Conservation (phyloP, 30 jellyfish, hydroid and myxozoan genomes). For the Cassiopea andromeda region DNA sequence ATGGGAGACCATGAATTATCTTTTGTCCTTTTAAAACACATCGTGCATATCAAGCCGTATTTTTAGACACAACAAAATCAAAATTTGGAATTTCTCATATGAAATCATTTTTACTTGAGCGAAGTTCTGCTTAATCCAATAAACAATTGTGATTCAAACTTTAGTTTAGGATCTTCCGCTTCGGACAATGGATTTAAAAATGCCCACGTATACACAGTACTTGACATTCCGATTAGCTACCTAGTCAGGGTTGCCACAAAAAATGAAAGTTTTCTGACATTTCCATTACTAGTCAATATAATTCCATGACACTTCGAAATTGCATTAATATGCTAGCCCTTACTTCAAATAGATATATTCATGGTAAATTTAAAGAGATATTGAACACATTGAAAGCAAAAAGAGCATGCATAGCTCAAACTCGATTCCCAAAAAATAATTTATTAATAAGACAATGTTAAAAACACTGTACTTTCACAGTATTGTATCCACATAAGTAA, state of each 20-base stretch:
- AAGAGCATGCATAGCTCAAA: too few relatives aligned
- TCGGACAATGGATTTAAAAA: background rate
- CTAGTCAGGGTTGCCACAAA: background rate
- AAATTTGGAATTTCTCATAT: background rate
- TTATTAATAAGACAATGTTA: too few relatives aligned
- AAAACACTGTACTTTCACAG: too few relatives aligned
- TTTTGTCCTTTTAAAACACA: background rate
- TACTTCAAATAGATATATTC: too few relatives aligned
- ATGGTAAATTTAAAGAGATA: too few relatives aligned
- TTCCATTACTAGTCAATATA: too few relatives aligned
- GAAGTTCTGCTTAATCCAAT: background rate
- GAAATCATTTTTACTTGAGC: background rate
- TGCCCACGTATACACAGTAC: background rate
- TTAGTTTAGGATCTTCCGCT: background rate
- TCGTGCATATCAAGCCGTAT: background rate
- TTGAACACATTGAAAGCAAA: too few relatives aligned
- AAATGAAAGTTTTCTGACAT: too few relatives aligned
- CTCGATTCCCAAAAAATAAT: too few relatives aligned
- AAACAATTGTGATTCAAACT: background rate
- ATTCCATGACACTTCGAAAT: too few relatives aligned
- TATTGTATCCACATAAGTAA: too few relatives aligned
- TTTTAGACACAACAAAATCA: background rate
- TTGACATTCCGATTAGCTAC: background rate
- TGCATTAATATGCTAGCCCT: too few relatives aligned
- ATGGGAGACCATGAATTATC: background rate